phyloP scores from a whole-genome alignment of 2,113 vertebrate species.

The Serilophus lunatus region DNA sequence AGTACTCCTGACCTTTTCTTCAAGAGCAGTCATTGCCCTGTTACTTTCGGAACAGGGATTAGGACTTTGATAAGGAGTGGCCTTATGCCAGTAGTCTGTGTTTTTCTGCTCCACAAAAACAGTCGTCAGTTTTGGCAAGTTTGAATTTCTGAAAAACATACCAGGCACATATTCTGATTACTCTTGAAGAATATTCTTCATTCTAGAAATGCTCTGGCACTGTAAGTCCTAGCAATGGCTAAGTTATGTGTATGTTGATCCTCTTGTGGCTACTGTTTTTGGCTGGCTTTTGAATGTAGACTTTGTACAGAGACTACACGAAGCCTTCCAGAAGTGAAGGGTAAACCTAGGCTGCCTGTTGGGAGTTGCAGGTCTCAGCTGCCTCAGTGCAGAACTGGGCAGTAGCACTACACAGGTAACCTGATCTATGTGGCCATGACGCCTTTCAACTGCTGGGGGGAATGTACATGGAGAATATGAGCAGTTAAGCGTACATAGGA shows the following conservation, averaged over 20 bases:
- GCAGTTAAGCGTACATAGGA: background rate
- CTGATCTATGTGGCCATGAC: background rate
- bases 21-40: background rate
- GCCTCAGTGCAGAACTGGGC: background rate
- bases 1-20: constrained; percentile 54
- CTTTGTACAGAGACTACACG: background rate
- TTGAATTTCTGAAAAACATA: background rate
- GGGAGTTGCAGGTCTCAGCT: background rate
- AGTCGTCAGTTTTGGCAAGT: background rate
- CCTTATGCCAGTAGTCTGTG: background rate
- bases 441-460: background rate
- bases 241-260: background rate
- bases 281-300: background rate
- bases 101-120: background rate
- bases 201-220: background rate
- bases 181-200: background rate
- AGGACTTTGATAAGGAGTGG: background rate
- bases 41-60: constrained; percentile 12
- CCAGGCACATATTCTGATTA: background rate
- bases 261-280: background rate
- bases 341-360: background rate
- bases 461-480: background rate
- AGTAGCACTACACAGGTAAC: background rate
- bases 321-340: background rate
- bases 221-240: background rate